These are phyloP conservation scores for Zosterops borbonicus DNA, from an alignment of 2,113 vertebrate genomes.

Conservation along the genomic window DNA sequence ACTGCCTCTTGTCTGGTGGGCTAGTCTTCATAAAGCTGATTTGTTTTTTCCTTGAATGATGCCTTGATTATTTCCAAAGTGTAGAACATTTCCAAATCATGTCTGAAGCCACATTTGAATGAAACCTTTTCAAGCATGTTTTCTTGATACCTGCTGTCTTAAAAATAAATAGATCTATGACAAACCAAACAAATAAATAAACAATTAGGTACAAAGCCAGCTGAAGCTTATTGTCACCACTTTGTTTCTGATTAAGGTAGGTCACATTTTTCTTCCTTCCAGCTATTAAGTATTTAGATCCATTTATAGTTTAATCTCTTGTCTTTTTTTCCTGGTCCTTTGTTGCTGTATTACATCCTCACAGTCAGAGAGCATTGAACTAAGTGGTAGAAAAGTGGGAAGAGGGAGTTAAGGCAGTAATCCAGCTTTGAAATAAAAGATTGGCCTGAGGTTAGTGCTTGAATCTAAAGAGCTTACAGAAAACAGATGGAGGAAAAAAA, in stretches of 20 bases:
- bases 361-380: constrained; percentile 24
- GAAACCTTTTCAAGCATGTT: not conserved
- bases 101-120: not conserved
- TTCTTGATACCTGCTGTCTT: not conserved
- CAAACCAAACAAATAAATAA: not conserved
- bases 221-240: not conserved
- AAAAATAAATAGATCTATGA: not conserved
- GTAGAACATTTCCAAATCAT: not conserved
- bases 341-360: constrained; percentile 40
- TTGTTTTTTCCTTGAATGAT: not conserved
- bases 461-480: not conserved
- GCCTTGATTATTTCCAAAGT: not conserved
- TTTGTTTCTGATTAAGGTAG: constrained; percentile 29
- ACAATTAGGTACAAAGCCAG: not conserved
- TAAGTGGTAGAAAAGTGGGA: constrained; percentile 41
- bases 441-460: constrained; percentile 2
- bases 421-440: constrained; percentile 51
- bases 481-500: not conserved
- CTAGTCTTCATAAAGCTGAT: not conserved
- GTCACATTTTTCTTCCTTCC: constrained; percentile 11
- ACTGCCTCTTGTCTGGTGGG: not conserved
- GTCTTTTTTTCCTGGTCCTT: constrained; percentile 23
- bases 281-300: constrained; percentile 42
- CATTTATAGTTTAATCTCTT: constrained; percentile 44
- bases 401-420: constrained; percentile 38